These are phyloP conservation scores for Harpagifer antarcticus DNA, from an alignment of 2,797 vertebrate genomes.

Conservation along the genomic window DNA sequence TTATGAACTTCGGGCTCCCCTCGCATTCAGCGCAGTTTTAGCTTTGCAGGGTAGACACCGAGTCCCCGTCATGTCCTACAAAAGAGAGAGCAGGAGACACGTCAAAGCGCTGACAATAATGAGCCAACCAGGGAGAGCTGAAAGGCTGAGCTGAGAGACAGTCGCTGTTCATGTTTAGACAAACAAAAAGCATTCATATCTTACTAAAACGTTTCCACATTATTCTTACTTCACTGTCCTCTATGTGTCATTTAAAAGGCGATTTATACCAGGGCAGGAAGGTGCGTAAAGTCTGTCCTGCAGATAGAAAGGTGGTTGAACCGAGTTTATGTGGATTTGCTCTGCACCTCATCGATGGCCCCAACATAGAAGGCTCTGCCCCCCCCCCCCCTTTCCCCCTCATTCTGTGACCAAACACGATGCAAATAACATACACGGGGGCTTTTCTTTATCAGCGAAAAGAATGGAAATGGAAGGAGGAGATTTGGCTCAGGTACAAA, in stretches of 20 bases:
- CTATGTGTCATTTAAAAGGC: background rate
- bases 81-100: slow-evolving; percentile 74
- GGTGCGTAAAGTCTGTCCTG: slow-evolving; percentile 29
- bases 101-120: slow-evolving; percentile 75
- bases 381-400: background rate
- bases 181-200: slow-evolving; percentile 41
- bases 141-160: slow-evolving; percentile 47
- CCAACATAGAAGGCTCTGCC: slow-evolving; percentile 19
- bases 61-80: slow-evolving; percentile 86
- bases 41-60: slow-evolving; percentile 78
- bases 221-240: background rate
- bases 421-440: slow-evolving; percentile 55
- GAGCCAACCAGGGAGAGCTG: slow-evolving; percentile 61
- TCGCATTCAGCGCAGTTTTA: slow-evolving; percentile 80
- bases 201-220: slow-evolving; percentile 20
- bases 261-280: slow-evolving; percentile 4
- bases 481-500: slow-evolving; percentile 58
- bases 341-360: slow-evolving; percentile 31
- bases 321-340: slow-evolving; percentile 58
- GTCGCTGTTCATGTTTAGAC: slow-evolving; percentile 50
- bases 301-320: slow-evolving; percentile 40
- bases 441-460: slow-evolving; percentile 55
- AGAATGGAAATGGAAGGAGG: slow-evolving; percentile 39
- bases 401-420: slow-evolving; percentile 62
- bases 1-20: slow-evolving; percentile 84